phyloP scores from a whole-genome alignment of 2,113 vertebrate species.

The Phoxinus phoxinus region DNA sequence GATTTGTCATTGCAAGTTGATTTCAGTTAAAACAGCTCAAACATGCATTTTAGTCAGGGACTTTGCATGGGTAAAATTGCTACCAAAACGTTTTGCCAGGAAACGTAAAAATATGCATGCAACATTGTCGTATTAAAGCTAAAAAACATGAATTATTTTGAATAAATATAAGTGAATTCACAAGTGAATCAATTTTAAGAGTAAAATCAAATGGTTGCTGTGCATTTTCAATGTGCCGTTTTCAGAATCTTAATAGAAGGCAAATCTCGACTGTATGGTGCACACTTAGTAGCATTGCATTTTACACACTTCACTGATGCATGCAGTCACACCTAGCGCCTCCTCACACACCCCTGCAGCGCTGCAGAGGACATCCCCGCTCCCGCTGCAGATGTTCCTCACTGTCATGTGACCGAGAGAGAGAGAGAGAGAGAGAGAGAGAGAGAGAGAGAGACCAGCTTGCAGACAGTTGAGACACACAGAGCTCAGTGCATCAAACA shows the following conservation, averaged over 20 bases:
- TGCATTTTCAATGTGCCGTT: background rate
- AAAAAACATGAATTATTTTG: background rate
- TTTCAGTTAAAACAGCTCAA: too few relatives aligned
- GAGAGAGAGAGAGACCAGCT: constrained; percentile 67
- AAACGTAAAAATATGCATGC: background rate
- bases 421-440: constrained; percentile 65
- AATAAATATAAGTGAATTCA: too few relatives aligned
- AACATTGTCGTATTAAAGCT: background rate
- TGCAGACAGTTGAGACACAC: constrained; percentile 62
- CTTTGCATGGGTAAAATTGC: too few relatives aligned
- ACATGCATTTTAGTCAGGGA: too few relatives aligned
- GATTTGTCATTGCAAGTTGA: too few relatives aligned
- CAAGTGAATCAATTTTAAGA: background rate
- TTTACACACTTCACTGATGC: constrained; percentile 43
- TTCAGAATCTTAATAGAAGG: too few relatives aligned
- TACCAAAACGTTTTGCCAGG: background rate
- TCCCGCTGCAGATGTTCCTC: constrained; percentile 68
- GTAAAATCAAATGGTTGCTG: background rate
- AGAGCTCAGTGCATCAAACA: constrained; percentile 51
- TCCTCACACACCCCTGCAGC: constrained; percentile 35
- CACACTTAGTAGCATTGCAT: background rate
- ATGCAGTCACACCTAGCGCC: constrained; percentile 6
- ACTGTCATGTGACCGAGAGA: constrained; percentile 66
- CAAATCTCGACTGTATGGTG: too few relatives aligned
- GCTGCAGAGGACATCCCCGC: constrained; percentile 58